Base-by-base conservation (phyloP, 2,888 invertebrate genomes). In the Drosophila subsilvestris region DNA sequence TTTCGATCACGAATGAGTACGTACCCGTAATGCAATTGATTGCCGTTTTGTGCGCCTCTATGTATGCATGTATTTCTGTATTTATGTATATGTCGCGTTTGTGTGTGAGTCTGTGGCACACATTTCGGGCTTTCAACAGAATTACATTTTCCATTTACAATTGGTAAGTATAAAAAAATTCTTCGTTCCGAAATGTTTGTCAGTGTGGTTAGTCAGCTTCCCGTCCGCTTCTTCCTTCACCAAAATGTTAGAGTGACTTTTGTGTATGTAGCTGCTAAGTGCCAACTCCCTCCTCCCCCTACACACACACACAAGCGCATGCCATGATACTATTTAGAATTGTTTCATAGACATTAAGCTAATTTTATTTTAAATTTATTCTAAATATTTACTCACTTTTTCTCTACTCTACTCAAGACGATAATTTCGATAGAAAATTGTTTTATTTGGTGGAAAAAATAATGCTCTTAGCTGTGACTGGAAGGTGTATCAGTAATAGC, bases 121-220 rank as follows among this genome's bases (percentile, higher is more conserved):
- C 57, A 63, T 60, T 69, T 68, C 61, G 61, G 70, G 71, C 66
- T 63, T 69, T 57, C 43, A 22, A 66, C 62, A 63, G 63, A 81
- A 81, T 81, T 69, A 54, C 79, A 75, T 84, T 84, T 80, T 43
- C 61, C 63, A 62, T 59, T 74, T 84, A 53, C 76, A 78, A 78
- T 62, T 79, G 76, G 53, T 74, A 57, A 73, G 53, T 74, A 57
- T 58, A 76, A 76, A 79, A 68, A 81, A 69, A 76, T 60, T 61
- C 42, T 44, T 58, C 53, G 66, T 53, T 69, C 44, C 32, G 25
- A 75, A 71, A 65, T 69, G 54, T 63, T 63, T 56, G 47, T 45
- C 50, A 18, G 20, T 71, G 71, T 20, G 71, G 62, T 43, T 17
- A 20, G 43, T 17, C 25, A 14, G 48, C 8, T 29, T 48, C 3